Conservation (phyloP, 2,113 vertebrate species). For the Poeciliopsis turrubarensis region DNA sequence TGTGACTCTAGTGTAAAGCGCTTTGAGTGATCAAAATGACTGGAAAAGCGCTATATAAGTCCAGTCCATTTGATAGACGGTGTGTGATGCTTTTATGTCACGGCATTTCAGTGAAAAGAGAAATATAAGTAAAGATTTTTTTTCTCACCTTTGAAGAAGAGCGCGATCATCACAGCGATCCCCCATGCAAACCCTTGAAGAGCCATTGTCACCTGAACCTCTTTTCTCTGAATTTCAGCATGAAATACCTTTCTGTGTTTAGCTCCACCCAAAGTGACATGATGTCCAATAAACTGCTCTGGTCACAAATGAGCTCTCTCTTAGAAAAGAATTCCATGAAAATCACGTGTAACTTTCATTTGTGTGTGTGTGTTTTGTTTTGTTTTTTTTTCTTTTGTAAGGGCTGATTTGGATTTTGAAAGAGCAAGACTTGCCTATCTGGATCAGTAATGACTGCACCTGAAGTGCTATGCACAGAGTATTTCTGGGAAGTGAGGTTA, state of each 20-base stretch:
- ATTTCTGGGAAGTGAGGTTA: no score
- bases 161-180: background rate
- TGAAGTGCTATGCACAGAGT: background rate
- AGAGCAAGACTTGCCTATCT: background rate
- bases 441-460: background rate
- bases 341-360: no score
- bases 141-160: background rate
- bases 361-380: no score
- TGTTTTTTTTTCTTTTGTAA: no score
- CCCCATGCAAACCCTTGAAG: background rate
- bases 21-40: no score
- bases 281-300: background rate
- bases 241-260: background rate
- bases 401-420: background rate
- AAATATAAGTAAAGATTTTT: background rate
- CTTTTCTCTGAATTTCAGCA: no score
- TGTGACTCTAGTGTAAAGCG: no score
- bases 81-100: no score
- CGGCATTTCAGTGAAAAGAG: background rate
- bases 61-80: no score
- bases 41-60: no score
- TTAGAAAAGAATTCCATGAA: no score
- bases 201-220: background rate
- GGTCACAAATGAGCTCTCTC: background rate
- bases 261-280: background rate